Base-by-base conservation (phyloP, 2,113 vertebrate genomes). In the Dascyllus trimaculatus region DNA sequence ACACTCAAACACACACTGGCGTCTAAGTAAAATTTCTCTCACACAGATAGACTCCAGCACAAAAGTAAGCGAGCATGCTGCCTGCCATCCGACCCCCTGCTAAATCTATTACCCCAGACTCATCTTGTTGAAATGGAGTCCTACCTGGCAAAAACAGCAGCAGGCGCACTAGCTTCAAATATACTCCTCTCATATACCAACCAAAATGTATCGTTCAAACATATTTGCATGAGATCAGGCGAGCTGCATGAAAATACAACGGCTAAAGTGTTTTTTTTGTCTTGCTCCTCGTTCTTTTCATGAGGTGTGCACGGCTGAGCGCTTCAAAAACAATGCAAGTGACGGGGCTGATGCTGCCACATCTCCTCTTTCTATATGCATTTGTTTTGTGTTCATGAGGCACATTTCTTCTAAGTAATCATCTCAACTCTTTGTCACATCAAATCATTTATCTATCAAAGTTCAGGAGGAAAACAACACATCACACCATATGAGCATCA, bases 71-170 rank as follows among this genome's bases (percentile, higher is more conserved):
- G 17, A 67, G 56, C n/a, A 22, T 32, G 57, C 82, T 25, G 79
- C 32, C 81, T 81, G 61, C 75, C 64, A 45, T 62, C 57, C 38
- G 57, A 88, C 86, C 90, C 81, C 88, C 88, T 73, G 89, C 86
- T 88, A 91, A 89, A 88, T 89, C 86, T 74, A 89, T 90, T 88
- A 88, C 85, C 54, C 76, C 78, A 76, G 80, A 86, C 86, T 92
- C 86, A 89, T 91, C 88, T 82, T 62, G 76, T 32, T 90, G 91
- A 91, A 89, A 93, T 91, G 63, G 82, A 89, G 82, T 85, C 83
- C 60, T 78, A 85, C 86, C 85, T 91, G 78, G 64, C 57, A 75
- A 70, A 87, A 80, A 87, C 84, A 85, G 68, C 77, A 72, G 78
- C 79, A 84, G 83, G 65, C 80, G 4, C 71, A 63, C 64, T 13